Evolutionary conservation across 2,888 invertebrate species (phyloP).

Genomic region (Eurytoma californica): DNA sequence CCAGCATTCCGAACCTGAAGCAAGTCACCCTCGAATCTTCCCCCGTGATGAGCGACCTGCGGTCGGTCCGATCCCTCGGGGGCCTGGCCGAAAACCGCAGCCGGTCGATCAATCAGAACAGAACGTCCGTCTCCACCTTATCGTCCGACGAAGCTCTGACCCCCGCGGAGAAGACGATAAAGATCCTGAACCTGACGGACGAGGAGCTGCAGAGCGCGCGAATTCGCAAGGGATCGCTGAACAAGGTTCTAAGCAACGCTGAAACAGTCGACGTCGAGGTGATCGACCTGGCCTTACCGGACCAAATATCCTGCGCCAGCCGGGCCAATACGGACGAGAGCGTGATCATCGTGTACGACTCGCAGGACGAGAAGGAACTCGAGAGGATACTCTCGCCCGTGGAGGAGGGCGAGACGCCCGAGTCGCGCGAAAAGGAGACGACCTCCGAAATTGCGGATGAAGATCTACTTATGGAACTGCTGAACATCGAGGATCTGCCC

Average conservation of each 20-base stretch:
- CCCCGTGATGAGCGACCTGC: not conserved
- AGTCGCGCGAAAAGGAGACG: no score
- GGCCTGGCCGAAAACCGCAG: slow-evolving; percentile 58
- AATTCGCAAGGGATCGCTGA: not conserved
- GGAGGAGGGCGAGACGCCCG: no score
- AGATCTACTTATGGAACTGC: no score
- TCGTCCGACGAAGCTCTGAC: slow-evolving; percentile 54
- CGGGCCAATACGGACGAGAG: no score
- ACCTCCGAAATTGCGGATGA: no score
- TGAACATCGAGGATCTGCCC: no score
- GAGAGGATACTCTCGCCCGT: no score
- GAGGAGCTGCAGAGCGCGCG: slow-evolving; percentile 56
- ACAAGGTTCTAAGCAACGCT: not conserved
- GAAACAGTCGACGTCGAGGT: no score
- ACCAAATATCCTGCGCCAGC: no score
- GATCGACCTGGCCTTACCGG: no score
- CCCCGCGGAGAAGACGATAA: slow-evolving; percentile 62
- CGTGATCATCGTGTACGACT: no score
- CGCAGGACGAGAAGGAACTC: no score
- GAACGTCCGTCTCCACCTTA: slow-evolving; percentile 36
- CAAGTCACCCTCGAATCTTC: not conserved
- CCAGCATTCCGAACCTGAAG: slow-evolving; percentile 31
- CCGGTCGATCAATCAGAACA: slow-evolving; percentile 54
- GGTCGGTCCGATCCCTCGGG: slow-evolving; percentile 56
- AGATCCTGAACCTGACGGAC: slow-evolving; percentile 60